Evolutionary conservation across 2,797 vertebrate species (phyloP).

Genomic region (Acanthis flammea): DNA sequence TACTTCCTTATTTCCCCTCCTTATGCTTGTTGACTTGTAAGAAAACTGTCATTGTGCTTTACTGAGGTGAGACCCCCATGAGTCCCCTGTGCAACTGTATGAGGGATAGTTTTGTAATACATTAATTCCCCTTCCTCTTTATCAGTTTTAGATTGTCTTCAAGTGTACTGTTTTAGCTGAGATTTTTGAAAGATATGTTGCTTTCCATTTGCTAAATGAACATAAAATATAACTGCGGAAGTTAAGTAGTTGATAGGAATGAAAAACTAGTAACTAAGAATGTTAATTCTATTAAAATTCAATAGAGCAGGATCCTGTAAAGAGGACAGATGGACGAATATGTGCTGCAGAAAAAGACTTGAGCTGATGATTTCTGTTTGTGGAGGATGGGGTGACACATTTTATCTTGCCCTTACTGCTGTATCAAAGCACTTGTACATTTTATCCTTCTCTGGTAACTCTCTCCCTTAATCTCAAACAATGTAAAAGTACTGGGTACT

Average conservation of each 20-base stretch:
- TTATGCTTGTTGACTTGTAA: not conserved
- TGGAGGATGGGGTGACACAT: not conserved
- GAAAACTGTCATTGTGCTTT: conserved; percentile 1
- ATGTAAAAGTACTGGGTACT: not conserved
- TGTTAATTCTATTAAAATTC: conserved; percentile 28
- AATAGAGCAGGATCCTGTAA: not conserved
- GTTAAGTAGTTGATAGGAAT: conserved; percentile 62
- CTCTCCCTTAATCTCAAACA: not conserved
- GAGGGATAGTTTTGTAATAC: not conserved
- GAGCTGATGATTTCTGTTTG: not conserved
- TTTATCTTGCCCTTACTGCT: not conserved
- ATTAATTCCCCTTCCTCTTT: not conserved
- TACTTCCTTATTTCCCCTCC: conserved; percentile 6
- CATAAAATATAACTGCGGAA: conserved; percentile 62
- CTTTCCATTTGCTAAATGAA: conserved; percentile 63
- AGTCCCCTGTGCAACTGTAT: not conserved
- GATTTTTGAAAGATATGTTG: conserved; percentile 63
- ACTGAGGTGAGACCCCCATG: not conserved
- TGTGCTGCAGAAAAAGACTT: not conserved
- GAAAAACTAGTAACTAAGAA: conserved; percentile 60
- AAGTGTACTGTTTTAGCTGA: conserved; percentile 58
- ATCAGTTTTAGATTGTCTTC: conserved; percentile 10
- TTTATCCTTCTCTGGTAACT: not conserved
- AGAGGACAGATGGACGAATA: not conserved
- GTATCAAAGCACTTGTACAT: not conserved